phyloP scores from a whole-genome alignment of 2,888 invertebrate species.

The Oxyteleia sp. region DNA sequence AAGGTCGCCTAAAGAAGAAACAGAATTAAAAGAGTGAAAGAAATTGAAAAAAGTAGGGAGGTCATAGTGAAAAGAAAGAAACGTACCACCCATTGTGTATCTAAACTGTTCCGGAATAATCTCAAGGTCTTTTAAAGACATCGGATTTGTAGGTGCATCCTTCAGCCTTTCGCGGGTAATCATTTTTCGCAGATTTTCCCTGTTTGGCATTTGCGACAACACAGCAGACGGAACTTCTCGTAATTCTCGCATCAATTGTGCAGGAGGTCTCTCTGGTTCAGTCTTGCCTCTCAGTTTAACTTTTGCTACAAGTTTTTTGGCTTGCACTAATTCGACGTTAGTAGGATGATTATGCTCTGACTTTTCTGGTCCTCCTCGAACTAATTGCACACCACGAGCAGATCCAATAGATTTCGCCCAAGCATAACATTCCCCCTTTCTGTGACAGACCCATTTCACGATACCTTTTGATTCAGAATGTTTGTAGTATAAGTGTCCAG shows the following conservation, averaged over 20 bases:
- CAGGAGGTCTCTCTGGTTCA: too few species aligned
- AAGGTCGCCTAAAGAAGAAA: too few species aligned
- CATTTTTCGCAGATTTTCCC: conserved; percentile 32
- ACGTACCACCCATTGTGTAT: too few species aligned
- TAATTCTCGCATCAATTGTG: conserved; percentile 2
- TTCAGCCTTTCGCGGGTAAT: conserved; percentile 18
- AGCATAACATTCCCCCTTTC: conserved; percentile 14
- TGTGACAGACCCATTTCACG: background rate
- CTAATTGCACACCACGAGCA: background rate
- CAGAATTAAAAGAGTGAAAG: too few species aligned
- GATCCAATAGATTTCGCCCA: conserved; percentile 9
- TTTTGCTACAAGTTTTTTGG: too few species aligned
- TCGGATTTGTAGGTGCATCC: conserved; percentile 24
- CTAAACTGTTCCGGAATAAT: too few species aligned
- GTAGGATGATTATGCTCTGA: conserved; percentile 5
- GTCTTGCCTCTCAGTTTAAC: too few species aligned
- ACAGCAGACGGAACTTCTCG: conserved; percentile 1
- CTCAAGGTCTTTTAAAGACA: too few species aligned
- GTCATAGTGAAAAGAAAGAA: too few species aligned
- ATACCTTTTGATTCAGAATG: conserved; percentile 12
- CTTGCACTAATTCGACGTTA: conserved; percentile 4
- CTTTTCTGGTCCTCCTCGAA: conserved; percentile 16
- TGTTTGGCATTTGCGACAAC: conserved; percentile 7
- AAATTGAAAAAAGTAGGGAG: too few species aligned
- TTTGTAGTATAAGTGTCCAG: conserved; percentile 11